A percentile compares a stretch with the other conserved stretches of the same genome.
Conservation (phyloP, 2,888 invertebrate genomes). For the Tillus elongatus region DNA sequence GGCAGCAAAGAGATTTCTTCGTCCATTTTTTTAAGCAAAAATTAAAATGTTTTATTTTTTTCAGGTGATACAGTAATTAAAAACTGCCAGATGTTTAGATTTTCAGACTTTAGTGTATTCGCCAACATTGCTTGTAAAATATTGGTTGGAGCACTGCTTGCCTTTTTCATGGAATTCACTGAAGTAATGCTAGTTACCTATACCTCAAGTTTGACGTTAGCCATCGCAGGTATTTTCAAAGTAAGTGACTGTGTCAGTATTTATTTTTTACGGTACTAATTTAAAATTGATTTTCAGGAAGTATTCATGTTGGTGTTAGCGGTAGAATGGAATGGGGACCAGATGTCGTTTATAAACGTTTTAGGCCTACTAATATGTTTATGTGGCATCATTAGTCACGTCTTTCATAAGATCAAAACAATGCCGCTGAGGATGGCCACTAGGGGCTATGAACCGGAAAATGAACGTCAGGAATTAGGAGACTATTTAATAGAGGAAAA, state of each 20-base stretch:
- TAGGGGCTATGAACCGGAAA: constrained; percentile 26
- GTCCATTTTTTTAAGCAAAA: neutral
- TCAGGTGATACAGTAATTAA: constrained; percentile 43
- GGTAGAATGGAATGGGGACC: constrained; percentile 77
- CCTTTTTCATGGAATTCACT: constrained; percentile 88
- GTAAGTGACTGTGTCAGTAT: constrained; percentile 44
- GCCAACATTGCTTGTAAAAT: constrained; percentile 46
- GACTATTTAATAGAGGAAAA: constrained; percentile 32
- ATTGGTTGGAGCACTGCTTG: constrained; percentile 71
- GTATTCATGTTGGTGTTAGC: constrained; percentile 85
- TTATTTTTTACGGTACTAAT: no score
- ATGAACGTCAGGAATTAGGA: constrained; percentile 30
- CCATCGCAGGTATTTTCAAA: constrained; percentile 94
- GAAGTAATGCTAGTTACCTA: constrained; percentile 89
- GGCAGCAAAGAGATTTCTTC: no score
- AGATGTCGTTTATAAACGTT: constrained; percentile 71
- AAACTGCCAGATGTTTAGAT: constrained; percentile 44
- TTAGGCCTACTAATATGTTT: constrained; percentile 81
- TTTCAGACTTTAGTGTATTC: constrained; percentile 31
- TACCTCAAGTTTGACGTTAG: constrained; percentile 93
- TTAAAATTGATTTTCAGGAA: constrained; percentile 60
- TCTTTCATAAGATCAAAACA: constrained; percentile 56
- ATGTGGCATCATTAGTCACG: constrained; percentile 77
- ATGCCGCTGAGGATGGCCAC: constrained; percentile 16
- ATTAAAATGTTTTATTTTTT: constrained; percentile 22